Evolutionary conservation across 2,113 vertebrate genomes (phyloP).

Genomic region (Ptilonorhynchus violaceus): DNA sequence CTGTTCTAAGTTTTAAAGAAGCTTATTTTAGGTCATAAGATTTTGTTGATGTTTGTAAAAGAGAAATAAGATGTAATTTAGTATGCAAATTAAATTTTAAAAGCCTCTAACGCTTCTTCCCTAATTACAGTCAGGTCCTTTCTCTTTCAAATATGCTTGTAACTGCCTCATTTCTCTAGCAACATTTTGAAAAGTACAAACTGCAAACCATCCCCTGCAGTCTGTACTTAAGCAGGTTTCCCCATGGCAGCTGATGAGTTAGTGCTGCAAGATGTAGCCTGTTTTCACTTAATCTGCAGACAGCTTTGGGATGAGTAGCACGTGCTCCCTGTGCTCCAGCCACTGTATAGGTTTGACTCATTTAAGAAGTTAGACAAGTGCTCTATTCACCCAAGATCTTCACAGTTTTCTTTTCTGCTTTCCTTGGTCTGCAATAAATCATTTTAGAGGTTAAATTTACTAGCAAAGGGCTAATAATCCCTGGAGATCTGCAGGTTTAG

Average conservation of each 20-base stretch:
- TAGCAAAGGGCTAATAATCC: not conserved
- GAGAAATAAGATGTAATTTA: not conserved
- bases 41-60: not conserved
- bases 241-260: not conserved
- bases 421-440: not conserved
- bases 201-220: not conserved
- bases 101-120: not conserved
- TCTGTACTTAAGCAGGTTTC: not conserved
- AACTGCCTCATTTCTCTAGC: not conserved
- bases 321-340: not conserved
- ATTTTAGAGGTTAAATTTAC: not conserved
- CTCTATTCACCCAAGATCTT: not conserved
- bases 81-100: conserved; percentile 29
- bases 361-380: not conserved
- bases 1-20: not conserved
- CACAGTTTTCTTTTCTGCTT: not conserved
- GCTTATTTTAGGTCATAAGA: not conserved
- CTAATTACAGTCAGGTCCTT: not conserved
- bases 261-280: not conserved
- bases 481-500: not conserved
- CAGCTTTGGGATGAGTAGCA: not conserved
- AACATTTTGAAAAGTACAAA: not conserved
- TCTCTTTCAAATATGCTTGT: not conserved
- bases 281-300: not conserved
- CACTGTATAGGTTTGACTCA: not conserved